These are phyloP conservation scores for Hypsibius dujardini DNA, from an alignment of 1,140 invertebrate species.

Conservation along the genomic window DNA sequence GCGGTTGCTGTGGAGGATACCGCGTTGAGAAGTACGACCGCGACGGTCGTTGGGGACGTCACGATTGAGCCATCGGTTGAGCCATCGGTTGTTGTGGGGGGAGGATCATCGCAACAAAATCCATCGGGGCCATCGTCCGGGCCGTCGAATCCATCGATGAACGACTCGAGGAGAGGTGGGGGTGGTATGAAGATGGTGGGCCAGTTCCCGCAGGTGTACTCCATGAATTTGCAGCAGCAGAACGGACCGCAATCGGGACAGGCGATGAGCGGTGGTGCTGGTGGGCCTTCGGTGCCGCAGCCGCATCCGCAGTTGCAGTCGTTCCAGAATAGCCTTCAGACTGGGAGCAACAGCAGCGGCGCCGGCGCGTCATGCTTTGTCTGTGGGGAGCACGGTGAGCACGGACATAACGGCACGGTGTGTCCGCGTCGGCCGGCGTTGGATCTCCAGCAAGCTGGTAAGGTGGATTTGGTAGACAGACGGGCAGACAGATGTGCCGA, in stretches of 20 bases:
- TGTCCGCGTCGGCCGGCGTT: background rate
- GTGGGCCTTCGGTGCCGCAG: background rate
- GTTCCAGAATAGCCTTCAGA: too few species aligned
- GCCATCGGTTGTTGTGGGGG: background rate
- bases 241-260: too few species aligned
- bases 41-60: background rate
- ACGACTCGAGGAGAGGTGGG: too few species aligned
- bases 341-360: too few species aligned
- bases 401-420: background rate
- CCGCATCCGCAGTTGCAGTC: background rate
- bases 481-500: background rate
- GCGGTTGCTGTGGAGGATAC: too few species aligned
- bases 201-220: too few species aligned
- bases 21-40: background rate
- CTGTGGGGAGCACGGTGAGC: background rate
- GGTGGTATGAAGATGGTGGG: too few species aligned
- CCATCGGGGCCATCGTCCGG: too few species aligned
- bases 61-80: background rate
- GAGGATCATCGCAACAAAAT: background rate
- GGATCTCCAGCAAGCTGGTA: background rate
- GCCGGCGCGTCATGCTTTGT: background rate
- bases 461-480: background rate
- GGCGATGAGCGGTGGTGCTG: background rate
- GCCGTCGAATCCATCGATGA: too few species aligned
- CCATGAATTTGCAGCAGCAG: too few species aligned